phyloP scores from a whole-genome alignment of 2,113 vertebrate species.

The Sialia sialis region DNA sequence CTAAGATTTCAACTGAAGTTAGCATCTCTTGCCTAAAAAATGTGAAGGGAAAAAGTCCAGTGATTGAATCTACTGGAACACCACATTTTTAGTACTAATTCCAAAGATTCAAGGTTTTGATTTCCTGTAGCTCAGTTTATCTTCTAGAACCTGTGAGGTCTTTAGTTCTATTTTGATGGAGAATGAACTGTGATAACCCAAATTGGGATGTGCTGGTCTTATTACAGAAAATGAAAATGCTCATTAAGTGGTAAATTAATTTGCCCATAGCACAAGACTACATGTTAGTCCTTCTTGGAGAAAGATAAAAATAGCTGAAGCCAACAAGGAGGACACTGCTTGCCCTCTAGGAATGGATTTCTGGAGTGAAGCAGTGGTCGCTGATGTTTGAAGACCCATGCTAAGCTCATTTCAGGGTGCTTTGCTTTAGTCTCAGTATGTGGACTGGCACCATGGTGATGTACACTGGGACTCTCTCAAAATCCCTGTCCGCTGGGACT shows the following conservation, averaged over 20 bases:
- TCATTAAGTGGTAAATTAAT: background rate
- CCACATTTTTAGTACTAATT: background rate
- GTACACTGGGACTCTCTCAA: background rate
- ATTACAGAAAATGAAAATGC: background rate
- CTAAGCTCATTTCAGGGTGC: background rate
- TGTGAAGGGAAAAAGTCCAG: background rate
- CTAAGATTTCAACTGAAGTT: background rate
- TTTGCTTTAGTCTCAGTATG: background rate
- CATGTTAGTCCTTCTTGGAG: background rate
- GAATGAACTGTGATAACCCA: background rate
- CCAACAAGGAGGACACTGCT: background rate
- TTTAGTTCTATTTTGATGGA: background rate
- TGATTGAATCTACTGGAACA: background rate
- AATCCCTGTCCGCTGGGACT: too few species aligned
- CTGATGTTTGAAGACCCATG: background rate
- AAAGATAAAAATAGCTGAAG: background rate
- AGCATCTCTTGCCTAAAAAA: background rate
- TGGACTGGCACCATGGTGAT: background rate
- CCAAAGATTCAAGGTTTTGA: background rate
- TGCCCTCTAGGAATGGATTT: background rate
- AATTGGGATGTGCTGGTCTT: background rate
- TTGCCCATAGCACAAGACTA: background rate
- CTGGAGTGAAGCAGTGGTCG: background rate
- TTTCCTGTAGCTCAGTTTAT: background rate
- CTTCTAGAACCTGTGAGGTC: background rate